Evolutionary conservation across 2,113 vertebrate species (phyloP), one percentile per base, ranked within the genome.

Genomic region (Acinonyx jubatus): DNA sequence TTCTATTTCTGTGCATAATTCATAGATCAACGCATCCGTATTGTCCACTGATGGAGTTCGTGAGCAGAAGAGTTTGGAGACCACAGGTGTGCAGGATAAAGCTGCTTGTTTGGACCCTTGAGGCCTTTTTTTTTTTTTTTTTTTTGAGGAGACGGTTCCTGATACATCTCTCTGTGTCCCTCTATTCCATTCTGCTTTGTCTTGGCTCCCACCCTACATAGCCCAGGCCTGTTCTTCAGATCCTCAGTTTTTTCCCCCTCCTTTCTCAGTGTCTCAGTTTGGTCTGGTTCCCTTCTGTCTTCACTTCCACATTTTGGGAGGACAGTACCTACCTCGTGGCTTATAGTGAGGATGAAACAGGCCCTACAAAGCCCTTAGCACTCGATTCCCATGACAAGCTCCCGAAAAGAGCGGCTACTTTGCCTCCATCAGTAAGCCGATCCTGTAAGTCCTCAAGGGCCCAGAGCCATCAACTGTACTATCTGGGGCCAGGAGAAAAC

Each of bases 21-120:
- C 29, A 25, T 29, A 10, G 33, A 48, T 7, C 38, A 38, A 1
- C 12, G 14, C 2, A 8, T 21, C 23, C 10, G 1, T 21, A 19
- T 1, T 8, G 5, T 3, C 76, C 6, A 0, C 4, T 0, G 6
- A 23, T 1, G 19, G 41, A 1, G 48, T 29, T 68, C 4, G 38
- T 0, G 6, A 68, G 74, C 38, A 23, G 68, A 80, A 36, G 41
- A 50, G 12, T 31, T 36, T 45, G 63, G 41, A 85, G 36, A 50
- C 45, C 31, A 8, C 9, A 31, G 89, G 48, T 18, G 69, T 36
- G 8, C n/a, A 23, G 27, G 38, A 50, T 10, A 33, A 57, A 79
- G 69, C 31, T 63, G 57, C 83, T n/a, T 27, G 0, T 27, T 16
- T 18, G 48, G 81, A 36, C 1, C 3, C 50, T 45, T 7, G n/a